Evolutionary conservation across 1,140 invertebrate genomes (phyloP), one percentile per base, ranked within the genome.

Genomic region (Magallana ariakensis): DNA sequence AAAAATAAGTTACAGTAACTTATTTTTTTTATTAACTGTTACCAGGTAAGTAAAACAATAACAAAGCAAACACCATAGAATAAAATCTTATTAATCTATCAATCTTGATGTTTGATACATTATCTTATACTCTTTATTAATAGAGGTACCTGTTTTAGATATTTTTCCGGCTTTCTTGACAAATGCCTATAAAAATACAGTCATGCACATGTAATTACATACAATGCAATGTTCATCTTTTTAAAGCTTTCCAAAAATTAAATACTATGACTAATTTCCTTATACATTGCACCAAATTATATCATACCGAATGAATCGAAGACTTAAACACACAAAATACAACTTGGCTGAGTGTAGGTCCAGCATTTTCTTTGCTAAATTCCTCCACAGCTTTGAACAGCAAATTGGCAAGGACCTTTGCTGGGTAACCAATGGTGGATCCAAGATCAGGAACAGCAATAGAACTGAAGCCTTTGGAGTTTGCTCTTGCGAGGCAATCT

Each of bases 371-470:
- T 33, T 75, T 33, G 22, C 66, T 75, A 26, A 75, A 75, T 13
- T 75, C 66, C 66, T 75, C 66, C 66, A 75, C 22, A 2, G 66
- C 66, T 11, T 19, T 75, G 8, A 75, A 75, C 66, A 75, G 22
- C 7, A 75, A 26, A 22, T 75, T 66, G 13, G 70, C 85, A 3
- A 66, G 62, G 46, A 75, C 60, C 13, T 22, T 80, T 13, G 85
- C 15, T 22, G 46, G 70, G 46, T 85, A 75, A 8, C 62, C 46
- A 19, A 80, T 15, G 19, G 60, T 54, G 15, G 85, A 55, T 33
- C 85, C 85, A 2, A 85, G 26, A 57, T 62, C 85, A 56, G 85
- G 85, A 13, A 85, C 53, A 22, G 75, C 85, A 56, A 85, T 58
- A 11, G 85, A 85, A 16, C 33, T 80, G 70, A 55, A 80, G 75